Evolutionary conservation across 2,113 vertebrate genomes (phyloP).

Genomic region (Callorhinus ursinus): DNA sequence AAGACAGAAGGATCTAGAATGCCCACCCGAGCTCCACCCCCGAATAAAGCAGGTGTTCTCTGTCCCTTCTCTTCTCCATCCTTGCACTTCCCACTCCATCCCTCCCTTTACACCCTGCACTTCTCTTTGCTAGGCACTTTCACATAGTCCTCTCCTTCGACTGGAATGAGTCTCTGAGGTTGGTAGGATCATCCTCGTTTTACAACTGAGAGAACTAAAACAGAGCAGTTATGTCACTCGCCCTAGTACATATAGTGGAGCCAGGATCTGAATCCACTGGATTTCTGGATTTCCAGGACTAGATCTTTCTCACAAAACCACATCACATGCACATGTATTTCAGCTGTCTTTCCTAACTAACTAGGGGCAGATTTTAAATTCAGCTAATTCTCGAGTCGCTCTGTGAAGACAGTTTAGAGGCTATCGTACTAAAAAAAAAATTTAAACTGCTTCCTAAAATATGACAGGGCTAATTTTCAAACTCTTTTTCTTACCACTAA

Average conservation of each 20-base stretch:
- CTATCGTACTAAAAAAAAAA: not conserved
- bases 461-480: conserved; percentile 45
- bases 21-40: not conserved
- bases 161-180: not conserved
- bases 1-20: not conserved
- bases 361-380: conserved; percentile 35
- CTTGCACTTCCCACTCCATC: not conserved
- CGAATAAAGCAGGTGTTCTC: not conserved
- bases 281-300: not conserved
- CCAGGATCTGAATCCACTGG: not conserved
- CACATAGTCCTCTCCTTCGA: not conserved
- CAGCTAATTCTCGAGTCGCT: not conserved
- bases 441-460: conserved; percentile 54
- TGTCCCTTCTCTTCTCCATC: not conserved
- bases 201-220: not conserved
- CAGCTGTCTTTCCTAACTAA: conserved; percentile 8
- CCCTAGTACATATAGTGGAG: not conserved
- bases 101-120: not conserved
- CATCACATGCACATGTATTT: not conserved
- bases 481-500: conserved; percentile 20
- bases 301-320: not conserved
- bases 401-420: not conserved
- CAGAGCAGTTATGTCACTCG: not conserved
- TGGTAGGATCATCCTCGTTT: not conserved
- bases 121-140: not conserved